These are phyloP conservation scores for Pterocles burchelli DNA, from an alignment of 2,113 vertebrate species.

Conservation along the genomic window DNA sequence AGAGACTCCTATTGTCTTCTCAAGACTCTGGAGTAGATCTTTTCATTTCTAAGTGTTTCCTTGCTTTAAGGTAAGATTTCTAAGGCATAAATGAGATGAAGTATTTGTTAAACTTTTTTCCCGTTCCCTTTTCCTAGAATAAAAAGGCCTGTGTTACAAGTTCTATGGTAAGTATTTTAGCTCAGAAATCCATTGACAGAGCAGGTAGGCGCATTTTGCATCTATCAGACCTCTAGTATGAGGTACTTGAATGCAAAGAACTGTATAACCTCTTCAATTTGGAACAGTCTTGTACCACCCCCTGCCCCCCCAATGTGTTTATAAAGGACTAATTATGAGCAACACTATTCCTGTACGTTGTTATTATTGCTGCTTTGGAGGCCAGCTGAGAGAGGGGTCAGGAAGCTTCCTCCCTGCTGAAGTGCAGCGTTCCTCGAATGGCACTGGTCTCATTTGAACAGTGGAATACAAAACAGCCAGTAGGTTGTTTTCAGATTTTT, in stretches of 20 bases:
- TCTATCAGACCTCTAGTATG: background rate
- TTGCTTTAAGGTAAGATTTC: background rate
- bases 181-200: background rate
- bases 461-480: background rate
- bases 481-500: background rate
- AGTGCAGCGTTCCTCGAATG: rapidly evolving
- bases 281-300: background rate
- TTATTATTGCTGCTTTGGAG: background rate
- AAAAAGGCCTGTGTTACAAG: background rate
- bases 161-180: background rate
- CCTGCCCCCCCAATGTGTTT: background rate
- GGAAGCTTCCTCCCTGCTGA: background rate
- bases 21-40: background rate
- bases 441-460: background rate
- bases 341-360: background rate
- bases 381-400: background rate
- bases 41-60: background rate
- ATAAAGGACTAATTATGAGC: background rate
- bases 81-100: background rate
- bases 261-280: background rate
- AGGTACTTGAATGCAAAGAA: background rate
- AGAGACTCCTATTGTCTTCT: background rate
- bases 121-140: background rate
- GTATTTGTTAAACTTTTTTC: background rate
- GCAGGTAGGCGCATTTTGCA: background rate